Evolutionary conservation across 2,797 vertebrate species (phyloP).

Genomic region (Ispidina picta): DNA sequence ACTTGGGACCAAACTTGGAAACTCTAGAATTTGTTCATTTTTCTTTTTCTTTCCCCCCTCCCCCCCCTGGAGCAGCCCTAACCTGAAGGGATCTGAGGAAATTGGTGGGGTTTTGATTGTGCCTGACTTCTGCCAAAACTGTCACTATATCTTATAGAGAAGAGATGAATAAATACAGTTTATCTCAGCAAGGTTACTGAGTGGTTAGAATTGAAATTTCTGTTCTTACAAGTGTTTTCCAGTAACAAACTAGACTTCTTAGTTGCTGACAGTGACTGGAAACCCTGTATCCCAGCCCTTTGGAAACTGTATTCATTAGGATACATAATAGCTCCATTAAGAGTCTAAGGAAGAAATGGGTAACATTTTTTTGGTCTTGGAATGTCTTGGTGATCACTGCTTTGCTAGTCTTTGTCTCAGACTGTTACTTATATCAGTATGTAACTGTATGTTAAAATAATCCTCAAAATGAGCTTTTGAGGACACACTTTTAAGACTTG

Average conservation of each 20-base stretch:
- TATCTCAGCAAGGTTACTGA: neutral
- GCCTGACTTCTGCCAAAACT: neutral
- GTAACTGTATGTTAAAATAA: neutral
- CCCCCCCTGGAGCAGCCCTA: neutral
- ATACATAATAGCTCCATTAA: neutral
- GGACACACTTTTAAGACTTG: neutral
- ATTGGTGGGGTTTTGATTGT: neutral
- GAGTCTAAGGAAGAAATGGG: neutral
- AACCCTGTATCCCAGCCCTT: neutral
- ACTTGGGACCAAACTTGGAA: neutral
- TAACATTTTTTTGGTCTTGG: neutral
- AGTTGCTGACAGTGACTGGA: neutral
- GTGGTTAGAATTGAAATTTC: neutral
- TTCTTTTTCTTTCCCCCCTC: neutral
- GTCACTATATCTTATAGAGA: neutral
- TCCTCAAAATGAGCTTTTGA: neutral
- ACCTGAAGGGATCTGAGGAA: neutral
- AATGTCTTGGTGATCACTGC: neutral
- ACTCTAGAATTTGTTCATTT: neutral
- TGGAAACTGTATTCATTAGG: neutral
- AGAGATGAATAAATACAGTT: neutral
- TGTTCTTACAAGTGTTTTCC: neutral
- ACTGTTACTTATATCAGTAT: neutral
- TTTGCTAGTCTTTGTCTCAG: neutral
- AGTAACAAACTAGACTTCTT: neutral